Conservation (phyloP, 2,113 vertebrate species). For the Alligator sinensis region DNA sequence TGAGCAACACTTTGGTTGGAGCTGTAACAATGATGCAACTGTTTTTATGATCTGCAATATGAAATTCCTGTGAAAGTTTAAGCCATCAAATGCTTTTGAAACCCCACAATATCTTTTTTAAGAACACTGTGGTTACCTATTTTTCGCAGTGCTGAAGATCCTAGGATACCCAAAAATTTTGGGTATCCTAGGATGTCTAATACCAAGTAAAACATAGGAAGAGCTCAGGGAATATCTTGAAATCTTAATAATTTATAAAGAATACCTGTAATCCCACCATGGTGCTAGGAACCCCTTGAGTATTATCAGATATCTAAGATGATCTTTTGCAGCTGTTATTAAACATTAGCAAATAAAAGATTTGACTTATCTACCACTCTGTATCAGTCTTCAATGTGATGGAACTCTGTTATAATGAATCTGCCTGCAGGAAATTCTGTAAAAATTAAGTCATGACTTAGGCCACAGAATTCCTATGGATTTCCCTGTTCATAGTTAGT, state of each 20-base stretch:
- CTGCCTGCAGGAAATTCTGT: not conserved
- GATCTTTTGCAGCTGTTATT: not conserved
- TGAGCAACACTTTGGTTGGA: not conserved
- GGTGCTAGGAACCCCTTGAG: not conserved
- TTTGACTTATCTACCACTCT: not conserved
- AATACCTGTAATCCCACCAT: not conserved
- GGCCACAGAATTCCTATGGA: not conserved
- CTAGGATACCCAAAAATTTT: not conserved
- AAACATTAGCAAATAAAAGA: not conserved
- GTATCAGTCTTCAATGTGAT: not conserved
- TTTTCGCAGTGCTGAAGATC: not conserved
- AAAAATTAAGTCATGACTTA: not conserved
- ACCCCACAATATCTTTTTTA: not conserved
- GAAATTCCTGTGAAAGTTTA: conserved; percentile 21
- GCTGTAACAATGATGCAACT: conserved; percentile 42
- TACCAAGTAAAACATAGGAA: not conserved
- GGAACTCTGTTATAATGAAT: not conserved
- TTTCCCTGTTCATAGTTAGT: not conserved
- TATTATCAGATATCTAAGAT: not conserved
- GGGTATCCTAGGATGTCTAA: not conserved
- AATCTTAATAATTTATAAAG: not conserved
- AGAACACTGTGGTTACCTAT: not conserved
- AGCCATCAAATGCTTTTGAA: conserved; percentile 47
- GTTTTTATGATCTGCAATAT: conserved; percentile 37
- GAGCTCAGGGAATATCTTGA: not conserved